Percentiles rank a stretch among this genome's conserved stretches.
These are phyloP conservation scores for Rhynchophorus ferrugineus DNA, from an alignment of 1,140 invertebrate genomes.

Conservation along the genomic window DNA sequence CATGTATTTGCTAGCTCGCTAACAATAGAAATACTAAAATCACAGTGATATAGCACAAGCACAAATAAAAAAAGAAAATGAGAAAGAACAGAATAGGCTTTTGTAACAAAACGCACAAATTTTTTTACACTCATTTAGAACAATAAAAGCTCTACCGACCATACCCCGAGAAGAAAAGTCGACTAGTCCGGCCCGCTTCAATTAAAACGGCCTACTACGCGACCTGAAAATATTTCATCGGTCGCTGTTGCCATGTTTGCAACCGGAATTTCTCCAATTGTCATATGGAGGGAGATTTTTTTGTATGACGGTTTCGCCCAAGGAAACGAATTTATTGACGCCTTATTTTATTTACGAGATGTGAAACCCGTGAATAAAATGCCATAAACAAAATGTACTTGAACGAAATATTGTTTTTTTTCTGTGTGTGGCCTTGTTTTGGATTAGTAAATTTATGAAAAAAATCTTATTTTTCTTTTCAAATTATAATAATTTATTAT, in stretches of 20 bases:
- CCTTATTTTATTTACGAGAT: neutral
- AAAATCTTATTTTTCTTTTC: no score
- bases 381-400: neutral
- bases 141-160: constrained; percentile 21
- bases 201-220: constrained; percentile 37
- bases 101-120: constrained; percentile 3
- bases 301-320: constrained; percentile 16
- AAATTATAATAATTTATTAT: no score
- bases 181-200: constrained; percentile 33
- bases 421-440: no score
- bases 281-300: constrained; percentile 15
- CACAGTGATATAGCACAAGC: neutral
- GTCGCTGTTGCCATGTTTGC: constrained; percentile 18
- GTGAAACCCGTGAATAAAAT: neutral
- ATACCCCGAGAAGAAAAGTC: constrained; percentile 28
- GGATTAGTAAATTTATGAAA: no score
- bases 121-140: constrained; percentile 11
- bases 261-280: constrained; percentile 3
- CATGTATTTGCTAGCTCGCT: neutral
- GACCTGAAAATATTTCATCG: constrained; percentile 31
- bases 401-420: no score
- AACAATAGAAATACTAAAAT: neutral
- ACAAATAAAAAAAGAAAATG: constrained; percentile 1
- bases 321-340: neutral
- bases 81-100: constrained; percentile 11